phyloP scores from a whole-genome alignment of 2,888 invertebrate species.

The Metacarcinus magister region DNA sequence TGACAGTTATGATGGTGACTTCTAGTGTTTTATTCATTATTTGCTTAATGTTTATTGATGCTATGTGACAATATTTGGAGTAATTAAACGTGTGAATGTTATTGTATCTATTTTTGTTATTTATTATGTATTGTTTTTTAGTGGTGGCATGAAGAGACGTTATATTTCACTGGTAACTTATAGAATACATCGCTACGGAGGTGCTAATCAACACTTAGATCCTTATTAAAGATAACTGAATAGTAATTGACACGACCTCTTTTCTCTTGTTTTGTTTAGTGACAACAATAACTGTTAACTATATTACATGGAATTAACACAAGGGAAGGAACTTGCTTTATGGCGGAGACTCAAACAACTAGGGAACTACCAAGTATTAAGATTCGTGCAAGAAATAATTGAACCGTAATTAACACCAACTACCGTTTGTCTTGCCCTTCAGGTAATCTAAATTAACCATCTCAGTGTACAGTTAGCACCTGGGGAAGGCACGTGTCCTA shows the following conservation, averaged over 20 bases:
- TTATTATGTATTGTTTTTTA: neutral
- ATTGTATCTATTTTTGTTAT: too few relatives aligned
- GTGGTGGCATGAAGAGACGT: neutral
- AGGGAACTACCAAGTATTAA: neutral
- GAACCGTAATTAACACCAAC: slow-evolving; percentile 11
- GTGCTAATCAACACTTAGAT: neutral
- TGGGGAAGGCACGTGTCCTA: neutral
- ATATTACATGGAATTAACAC: neutral
- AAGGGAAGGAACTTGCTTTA: neutral
- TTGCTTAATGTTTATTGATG: neutral
- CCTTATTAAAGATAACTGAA: neutral
- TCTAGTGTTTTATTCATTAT: neutral
- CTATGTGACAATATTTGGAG: neutral
- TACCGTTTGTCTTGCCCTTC: slow-evolving; percentile 36
- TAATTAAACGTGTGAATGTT: too few relatives aligned
- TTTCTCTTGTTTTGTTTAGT: neutral
- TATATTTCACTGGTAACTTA: neutral
- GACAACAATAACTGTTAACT: neutral
- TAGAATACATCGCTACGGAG: neutral
- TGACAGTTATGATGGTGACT: neutral
- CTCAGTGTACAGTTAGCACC: neutral
- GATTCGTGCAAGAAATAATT: neutral
- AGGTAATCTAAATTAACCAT: slow-evolving; percentile 36
- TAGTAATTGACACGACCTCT: neutral
- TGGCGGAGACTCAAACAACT: neutral